Evolutionary conservation across 2,888 invertebrate genomes (phyloP).

Genomic region (Odontomyia ornata): DNA sequence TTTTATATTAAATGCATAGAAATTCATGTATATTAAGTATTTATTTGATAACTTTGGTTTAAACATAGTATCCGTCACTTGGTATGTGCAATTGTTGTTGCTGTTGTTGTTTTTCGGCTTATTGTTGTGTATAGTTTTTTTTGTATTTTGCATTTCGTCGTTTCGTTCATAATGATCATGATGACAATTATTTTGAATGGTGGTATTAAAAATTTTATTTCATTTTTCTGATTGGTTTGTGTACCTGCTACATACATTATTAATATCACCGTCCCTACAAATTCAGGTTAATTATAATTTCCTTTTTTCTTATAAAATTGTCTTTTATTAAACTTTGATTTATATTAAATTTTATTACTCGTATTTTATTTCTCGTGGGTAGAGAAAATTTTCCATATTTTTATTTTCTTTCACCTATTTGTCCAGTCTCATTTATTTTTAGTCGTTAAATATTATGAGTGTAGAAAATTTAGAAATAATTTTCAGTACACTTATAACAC

Average conservation of each 20-base stretch:
- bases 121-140: neutral
- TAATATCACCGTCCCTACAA: constrained; percentile 30
- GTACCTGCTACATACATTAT: neutral
- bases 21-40: constrained; percentile 24
- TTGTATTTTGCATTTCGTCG: constrained; percentile 40
- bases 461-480: neutral
- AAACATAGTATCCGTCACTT: neutral
- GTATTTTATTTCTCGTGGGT: neutral
- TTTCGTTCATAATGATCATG: constrained; percentile 11
- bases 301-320: constrained; percentile 26
- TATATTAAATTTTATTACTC: neutral
- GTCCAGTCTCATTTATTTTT: constrained; percentile 43
- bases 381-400: neutral
- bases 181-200: neutral
- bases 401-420: constrained; percentile 26
- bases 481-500: constrained; percentile 1
- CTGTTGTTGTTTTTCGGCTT: neutral
- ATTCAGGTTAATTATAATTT: constrained; percentile 12
- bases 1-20: constrained; percentile 30
- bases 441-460: neutral
- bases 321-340: neutral
- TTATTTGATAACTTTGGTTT: constrained; percentile 21
- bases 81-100: constrained; percentile 10
- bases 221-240: neutral
- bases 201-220: neutral